Percentiles rank a stretch among this genome's conserved stretches.
Evolutionary conservation across 2,888 invertebrate species (phyloP).

Genomic region (Tigriopus californicus): DNA sequence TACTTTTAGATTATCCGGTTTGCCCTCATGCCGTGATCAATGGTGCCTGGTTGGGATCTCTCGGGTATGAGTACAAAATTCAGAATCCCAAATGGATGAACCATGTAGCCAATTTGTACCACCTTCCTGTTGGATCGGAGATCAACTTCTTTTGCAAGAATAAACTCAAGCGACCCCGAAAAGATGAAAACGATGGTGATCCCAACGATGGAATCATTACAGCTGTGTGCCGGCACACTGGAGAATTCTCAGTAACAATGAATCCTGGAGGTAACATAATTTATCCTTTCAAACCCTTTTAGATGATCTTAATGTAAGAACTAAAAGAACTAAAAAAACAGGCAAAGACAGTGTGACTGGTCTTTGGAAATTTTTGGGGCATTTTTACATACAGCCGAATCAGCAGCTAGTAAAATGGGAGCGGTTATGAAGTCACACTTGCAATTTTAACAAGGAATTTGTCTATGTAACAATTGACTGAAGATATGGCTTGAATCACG

Average conservation of each 20-base stretch:
- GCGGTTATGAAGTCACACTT: no score
- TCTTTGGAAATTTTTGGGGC: no score
- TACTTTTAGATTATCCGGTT: background rate
- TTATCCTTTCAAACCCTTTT: no score
- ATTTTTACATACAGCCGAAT: no score
- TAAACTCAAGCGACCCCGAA: background rate
- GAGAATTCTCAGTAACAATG: background rate
- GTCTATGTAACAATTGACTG: no score
- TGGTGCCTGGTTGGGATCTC: background rate
- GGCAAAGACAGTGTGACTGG: no score
- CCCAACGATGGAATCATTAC: background rate
- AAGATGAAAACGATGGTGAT: background rate
- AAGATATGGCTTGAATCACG: no score
- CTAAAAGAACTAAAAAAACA: no score
- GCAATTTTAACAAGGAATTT: no score
- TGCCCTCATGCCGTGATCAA: background rate
- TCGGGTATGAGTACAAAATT: background rate
- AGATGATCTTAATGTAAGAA: no score
- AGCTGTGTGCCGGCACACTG: background rate
- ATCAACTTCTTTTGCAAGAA: background rate
- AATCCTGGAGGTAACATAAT: constrained; percentile 3
- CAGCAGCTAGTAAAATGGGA: no score
- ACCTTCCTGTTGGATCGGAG: background rate
- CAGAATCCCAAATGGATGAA: background rate
- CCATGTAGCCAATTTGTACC: background rate